These are phyloP conservation scores for Anastrepha ludens DNA, from an alignment of 1,140 invertebrate species.

Conservation along the genomic window DNA sequence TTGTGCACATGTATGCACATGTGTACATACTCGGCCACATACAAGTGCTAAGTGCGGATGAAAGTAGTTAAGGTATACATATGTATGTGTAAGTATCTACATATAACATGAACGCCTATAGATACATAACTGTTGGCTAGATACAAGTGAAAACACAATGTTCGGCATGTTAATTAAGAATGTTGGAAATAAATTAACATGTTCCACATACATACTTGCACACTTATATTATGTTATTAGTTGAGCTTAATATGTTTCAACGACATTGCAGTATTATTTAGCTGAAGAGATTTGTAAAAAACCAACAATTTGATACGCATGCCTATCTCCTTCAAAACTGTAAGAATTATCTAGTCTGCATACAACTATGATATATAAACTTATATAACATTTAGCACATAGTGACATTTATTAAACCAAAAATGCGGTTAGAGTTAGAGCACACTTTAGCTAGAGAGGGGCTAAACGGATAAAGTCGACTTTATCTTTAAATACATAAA, in stretches of 20 bases:
- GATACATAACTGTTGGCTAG: not conserved
- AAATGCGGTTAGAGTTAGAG: no score
- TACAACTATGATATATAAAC: no score
- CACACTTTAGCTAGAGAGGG: no score
- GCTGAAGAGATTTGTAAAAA: not conserved
- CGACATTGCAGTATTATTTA: not conserved
- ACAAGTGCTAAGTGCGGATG: not conserved
- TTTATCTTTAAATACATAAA: no score
- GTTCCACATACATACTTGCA: not conserved
- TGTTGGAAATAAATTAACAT: conserved; percentile 7
- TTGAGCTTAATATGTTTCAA: not conserved
- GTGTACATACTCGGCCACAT: not conserved
- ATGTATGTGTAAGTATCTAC: no score
- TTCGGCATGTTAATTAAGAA: conserved; percentile 38
- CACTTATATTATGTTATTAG: not conserved
- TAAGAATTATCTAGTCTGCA: no score
- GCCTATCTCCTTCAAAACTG: no score
- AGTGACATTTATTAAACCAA: no score
- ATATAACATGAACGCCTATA: no score
- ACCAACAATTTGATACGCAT: not conserved
- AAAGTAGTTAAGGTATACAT: not conserved
- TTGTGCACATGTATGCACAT: not conserved
- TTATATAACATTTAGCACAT: no score
- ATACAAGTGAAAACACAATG: conserved; percentile 10
- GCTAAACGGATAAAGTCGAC: no score